Evolutionary conservation across 30 jellyfish, hydroid and myxozoan species (phyloP), one percentile per base, ranked within the genome.

Genomic region (Morbakka virulenta): DNA sequence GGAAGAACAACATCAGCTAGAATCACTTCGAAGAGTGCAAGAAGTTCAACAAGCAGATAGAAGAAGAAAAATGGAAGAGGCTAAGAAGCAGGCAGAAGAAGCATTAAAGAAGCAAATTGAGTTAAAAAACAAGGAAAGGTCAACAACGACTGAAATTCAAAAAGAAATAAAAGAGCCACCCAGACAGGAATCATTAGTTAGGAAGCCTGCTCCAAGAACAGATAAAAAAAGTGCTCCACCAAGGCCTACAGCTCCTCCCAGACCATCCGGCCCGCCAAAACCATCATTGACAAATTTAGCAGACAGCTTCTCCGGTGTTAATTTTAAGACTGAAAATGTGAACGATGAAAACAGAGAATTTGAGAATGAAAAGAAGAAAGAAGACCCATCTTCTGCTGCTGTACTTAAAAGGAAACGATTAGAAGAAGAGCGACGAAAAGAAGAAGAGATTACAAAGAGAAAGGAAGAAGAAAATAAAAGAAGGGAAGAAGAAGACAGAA

Each of bases 1-100:
- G 17, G 96, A 87, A 52, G 85, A 87, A 52, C 93, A 77, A 52
- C 69, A 79, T 25, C 96, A 87, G 33, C 91, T 72, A 52, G 91
- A 80, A 48, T 73, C 96, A n/a, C 67, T 76, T 81, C 85, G 89
- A 1, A 81, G 85, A 28, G 65, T 72, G 11, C 96, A 79, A 28
- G 68, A 66, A 17, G 96, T 93, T 6, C 80, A 72, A 22, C 74
- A 87, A 13, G 77, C 96, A 17, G 96, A 87, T 30, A 69, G 69
- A 71, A 77, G 80, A 14, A 52, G 69, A 63, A 75, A 80, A 67
- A 67, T 47, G 86, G 90, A 80, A 52, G 69, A 30, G 30, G 94
- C 94, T 21, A 87, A 87, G 65, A 84, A 75, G 53, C 78, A 80
- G 28, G 89, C 94, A 17, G 90, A 82, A 35, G 94, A 80, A 28